Evolutionary conservation across 2,113 vertebrate genomes (phyloP), one percentile per base, ranked within the genome.

Genomic region (Sylvia atricapilla): DNA sequence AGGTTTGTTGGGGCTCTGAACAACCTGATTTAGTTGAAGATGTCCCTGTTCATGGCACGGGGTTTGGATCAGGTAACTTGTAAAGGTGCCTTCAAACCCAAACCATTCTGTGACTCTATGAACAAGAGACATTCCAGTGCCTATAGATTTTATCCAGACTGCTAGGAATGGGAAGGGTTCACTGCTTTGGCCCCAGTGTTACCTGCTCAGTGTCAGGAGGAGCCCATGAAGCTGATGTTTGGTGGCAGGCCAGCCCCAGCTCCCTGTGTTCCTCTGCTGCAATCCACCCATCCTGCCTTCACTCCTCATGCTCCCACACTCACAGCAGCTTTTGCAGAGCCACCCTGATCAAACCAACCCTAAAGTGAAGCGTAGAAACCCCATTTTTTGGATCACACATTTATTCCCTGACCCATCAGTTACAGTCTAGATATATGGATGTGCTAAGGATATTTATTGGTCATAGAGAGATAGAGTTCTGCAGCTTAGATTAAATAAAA

Each of bases 281-380:
- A 6, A 7, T 9, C n/a, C 43, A 25, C 31, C 47, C 64, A n/a
- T 5, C 35, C 75, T 1, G 0, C 1, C 1, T n/a, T 59, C 43
- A 27, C 33, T 16, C 13, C 18, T 76, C 55, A 7, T 0, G 0
- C 9, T 55, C 62, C 8, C 3, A 58, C 3, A 3, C 15, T 39
- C 82, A 64, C 44, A 87, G 10, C n/a, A 56, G 31, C 25, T 88
- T 72, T 43, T 68, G 53, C 46, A 73, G 66, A 91, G 49, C 43
- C 64, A 75, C 27, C 5, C 6, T 13, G 17, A 49, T 10, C 69
- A 92, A 92, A 73, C 8, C 30, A 52, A 39, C 27, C n/a, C 39
- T 13, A 11, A 25, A 68, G n/a, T 9, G 33, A 58, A 35, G 4
- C 3, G 5, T 21, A 6, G 6, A 27, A 72, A 47, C 10, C 5